Evolutionary conservation across 2,888 invertebrate species (phyloP).

Genomic region (Eucriotettix oculatus): DNA sequence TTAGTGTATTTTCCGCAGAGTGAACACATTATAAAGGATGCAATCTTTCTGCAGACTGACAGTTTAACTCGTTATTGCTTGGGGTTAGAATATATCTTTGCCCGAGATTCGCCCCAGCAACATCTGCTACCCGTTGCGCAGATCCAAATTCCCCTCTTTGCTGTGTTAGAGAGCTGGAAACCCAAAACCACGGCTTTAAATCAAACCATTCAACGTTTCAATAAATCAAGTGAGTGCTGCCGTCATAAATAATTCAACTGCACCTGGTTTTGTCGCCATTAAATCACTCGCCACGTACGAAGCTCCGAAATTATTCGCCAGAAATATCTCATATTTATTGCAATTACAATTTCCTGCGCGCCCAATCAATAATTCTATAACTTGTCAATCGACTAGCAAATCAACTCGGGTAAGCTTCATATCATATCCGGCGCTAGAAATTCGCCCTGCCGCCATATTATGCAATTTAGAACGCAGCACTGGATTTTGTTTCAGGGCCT

Average conservation of each 20-base stretch:
- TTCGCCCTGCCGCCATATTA: not conserved
- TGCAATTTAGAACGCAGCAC: not conserved
- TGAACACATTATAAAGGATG: too few species aligned
- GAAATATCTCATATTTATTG: conserved; percentile 7
- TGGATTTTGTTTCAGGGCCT: not conserved
- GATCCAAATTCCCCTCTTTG: not conserved
- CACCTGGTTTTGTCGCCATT: conserved; percentile 8
- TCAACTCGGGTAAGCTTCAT: not conserved
- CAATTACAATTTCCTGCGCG: conserved; percentile 5
- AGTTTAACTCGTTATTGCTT: too few species aligned
- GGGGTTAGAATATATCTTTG: not conserved
- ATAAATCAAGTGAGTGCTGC: conserved; percentile 5
- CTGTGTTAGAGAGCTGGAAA: not conserved
- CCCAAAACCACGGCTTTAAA: conserved; percentile 1
- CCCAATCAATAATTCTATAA: conserved; percentile 1
- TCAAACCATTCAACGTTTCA: conserved; percentile 7
- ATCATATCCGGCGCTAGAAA: not conserved
- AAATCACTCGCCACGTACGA: conserved; percentile 7
- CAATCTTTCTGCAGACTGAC: too few species aligned
- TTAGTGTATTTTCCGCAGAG: too few species aligned
- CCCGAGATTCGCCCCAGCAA: not conserved
- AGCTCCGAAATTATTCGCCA: conserved; percentile 5
- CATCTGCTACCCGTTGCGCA: not conserved
- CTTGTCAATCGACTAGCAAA: conserved; percentile 2
- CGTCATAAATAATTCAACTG: conserved; percentile 8